Percentiles rank a stretch among this genome's conserved stretches.
Evolutionary conservation across 2,888 invertebrate genomes (phyloP).

Genomic region (Eudemis profundana): DNA sequence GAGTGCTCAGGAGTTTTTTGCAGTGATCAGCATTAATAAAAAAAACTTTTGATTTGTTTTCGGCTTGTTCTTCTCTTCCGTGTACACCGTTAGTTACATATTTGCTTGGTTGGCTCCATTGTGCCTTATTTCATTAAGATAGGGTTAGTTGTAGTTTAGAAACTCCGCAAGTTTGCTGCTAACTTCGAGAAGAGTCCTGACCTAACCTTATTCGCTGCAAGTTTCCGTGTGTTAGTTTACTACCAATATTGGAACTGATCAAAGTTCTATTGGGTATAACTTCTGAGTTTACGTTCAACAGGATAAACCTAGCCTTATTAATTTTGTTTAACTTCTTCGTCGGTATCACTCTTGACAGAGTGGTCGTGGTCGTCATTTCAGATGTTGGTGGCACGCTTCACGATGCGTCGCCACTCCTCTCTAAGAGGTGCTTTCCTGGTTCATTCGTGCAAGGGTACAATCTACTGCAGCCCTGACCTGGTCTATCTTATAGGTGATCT

Average conservation of each 20-base stretch:
- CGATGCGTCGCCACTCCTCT: no score
- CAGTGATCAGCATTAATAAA: neutral
- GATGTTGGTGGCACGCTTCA: no score
- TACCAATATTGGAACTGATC: slow-evolving; percentile 2
- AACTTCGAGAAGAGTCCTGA: neutral
- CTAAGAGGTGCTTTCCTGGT: no score
- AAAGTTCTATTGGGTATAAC: neutral
- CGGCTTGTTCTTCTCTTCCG: neutral
- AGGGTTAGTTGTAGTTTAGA: neutral
- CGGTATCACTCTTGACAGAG: no score
- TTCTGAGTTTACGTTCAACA: neutral
- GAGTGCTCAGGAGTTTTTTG: no score
- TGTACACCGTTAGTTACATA: neutral
- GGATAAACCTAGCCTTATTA: neutral
- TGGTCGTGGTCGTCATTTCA: no score
- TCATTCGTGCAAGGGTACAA: no score
- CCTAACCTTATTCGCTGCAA: neutral
- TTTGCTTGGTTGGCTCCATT: neutral
- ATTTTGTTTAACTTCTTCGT: no score
- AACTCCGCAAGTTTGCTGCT: neutral
- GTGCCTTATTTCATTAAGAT: slow-evolving; percentile 19
- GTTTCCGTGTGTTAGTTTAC: slow-evolving; percentile 1
- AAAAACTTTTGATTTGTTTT: neutral
- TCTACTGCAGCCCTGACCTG: no score
- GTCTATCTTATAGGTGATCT: no score